Evolutionary conservation across 2,888 invertebrate species (phyloP).

Genomic region (Eupithecia centaureata): DNA sequence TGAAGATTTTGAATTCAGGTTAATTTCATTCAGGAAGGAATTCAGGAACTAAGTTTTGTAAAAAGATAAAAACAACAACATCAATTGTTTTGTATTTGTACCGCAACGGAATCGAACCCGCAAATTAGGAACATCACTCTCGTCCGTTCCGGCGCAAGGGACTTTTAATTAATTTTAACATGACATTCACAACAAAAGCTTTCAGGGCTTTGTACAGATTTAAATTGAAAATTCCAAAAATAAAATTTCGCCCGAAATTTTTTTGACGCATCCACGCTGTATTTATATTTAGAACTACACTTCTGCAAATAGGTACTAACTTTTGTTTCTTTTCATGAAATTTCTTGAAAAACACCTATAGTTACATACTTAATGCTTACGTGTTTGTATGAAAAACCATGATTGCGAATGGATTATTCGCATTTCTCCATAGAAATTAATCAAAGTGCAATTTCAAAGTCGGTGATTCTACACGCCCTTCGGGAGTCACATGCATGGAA

Average conservation of each 20-base stretch:
- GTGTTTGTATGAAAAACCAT: too few species aligned
- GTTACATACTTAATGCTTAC: too few species aligned
- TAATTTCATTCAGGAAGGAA: too few species aligned
- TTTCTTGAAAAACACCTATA: neutral
- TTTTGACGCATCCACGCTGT: neutral
- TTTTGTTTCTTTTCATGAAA: neutral
- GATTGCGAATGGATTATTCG: too few species aligned
- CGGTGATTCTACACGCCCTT: too few species aligned
- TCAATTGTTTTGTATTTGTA: too few species aligned
- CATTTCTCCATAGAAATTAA: too few species aligned
- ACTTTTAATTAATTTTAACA: neutral
- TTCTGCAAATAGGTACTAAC: neutral
- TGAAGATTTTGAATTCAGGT: too few species aligned
- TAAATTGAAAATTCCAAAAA: neutral
- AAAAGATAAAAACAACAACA: too few species aligned
- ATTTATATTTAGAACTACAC: neutral
- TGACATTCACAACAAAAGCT: conserved; percentile 1
- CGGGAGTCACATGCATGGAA: too few species aligned
- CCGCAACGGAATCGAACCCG: neutral
- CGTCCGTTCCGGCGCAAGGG: neutral
- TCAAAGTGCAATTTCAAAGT: too few species aligned
- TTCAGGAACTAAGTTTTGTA: too few species aligned
- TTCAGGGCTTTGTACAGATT: neutral
- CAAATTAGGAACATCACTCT: neutral
- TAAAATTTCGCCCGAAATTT: neutral